Evolutionary conservation across 2,888 invertebrate species (phyloP).

Genomic region (Patella caerulea): DNA sequence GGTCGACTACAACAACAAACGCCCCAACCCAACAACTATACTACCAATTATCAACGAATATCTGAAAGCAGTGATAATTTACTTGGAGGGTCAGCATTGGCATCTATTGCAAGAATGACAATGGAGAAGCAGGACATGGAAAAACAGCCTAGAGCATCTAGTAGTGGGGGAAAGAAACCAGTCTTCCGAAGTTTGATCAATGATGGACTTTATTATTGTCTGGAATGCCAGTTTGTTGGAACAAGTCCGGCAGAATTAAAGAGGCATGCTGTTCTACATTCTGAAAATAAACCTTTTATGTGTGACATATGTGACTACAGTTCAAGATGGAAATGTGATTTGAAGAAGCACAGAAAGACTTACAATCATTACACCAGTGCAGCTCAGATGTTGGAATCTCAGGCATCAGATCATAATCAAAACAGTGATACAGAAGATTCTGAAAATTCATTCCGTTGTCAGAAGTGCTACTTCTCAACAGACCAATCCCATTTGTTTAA

Average conservation of each 20-base stretch:
- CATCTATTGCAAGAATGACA: slow-evolving; percentile 3
- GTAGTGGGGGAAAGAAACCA: slow-evolving; percentile 20
- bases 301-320: slow-evolving; percentile 67
- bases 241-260: slow-evolving; percentile 67
- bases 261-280: slow-evolving; percentile 66
- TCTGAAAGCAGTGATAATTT: neutral
- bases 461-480: slow-evolving; percentile 56
- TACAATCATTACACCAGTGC: slow-evolving; percentile 56
- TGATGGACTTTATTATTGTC: slow-evolving; percentile 60
- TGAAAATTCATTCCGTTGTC: slow-evolving; percentile 47
- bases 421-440: slow-evolving; percentile 31
- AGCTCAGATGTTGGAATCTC: slow-evolving; percentile 22
- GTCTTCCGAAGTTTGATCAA: slow-evolving; percentile 53
- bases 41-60: neutral
- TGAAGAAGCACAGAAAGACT: slow-evolving; percentile 68
- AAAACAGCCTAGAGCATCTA: slow-evolving; percentile 6
- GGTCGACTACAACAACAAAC: slow-evolving; percentile 45
- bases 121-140: slow-evolving; percentile 1
- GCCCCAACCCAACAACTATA: slow-evolving; percentile 23
- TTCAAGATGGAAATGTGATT: slow-evolving; percentile 69
- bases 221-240: slow-evolving; percentile 66
- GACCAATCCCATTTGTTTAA: slow-evolving; percentile 52
- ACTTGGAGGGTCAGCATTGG: neutral
- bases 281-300: slow-evolving; percentile 67
- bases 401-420: slow-evolving; percentile 26